These are phyloP conservation scores for Ariopsis seemanni DNA, from an alignment of 2,113 vertebrate genomes.

Conservation along the genomic window DNA sequence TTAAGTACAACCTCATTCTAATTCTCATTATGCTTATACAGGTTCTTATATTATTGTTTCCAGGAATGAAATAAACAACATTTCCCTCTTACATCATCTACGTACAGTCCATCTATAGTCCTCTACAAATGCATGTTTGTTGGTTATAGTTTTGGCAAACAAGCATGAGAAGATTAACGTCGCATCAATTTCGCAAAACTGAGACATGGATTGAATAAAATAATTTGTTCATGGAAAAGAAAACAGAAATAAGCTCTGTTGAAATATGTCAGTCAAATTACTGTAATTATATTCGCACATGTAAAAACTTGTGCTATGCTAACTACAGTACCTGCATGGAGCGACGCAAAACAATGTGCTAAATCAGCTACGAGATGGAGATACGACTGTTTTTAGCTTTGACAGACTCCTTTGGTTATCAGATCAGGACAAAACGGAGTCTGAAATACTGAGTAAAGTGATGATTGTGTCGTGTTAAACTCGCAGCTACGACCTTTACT, in stretches of 20 bases:
- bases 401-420: not conserved
- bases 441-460: not conserved
- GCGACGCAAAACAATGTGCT: not conserved
- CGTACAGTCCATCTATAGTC: not conserved
- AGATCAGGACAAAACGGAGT: not conserved
- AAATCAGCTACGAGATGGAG: not conserved
- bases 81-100: not conserved
- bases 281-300: not conserved
- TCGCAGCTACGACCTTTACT: not conserved
- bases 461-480: not conserved
- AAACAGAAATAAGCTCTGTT: not conserved
- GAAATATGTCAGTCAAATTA: not conserved
- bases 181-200: not conserved
- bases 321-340: not conserved
- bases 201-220: not conserved
- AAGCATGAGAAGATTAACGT: not conserved
- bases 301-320: not conserved
- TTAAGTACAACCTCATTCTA: not conserved
- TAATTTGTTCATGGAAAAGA: not conserved
- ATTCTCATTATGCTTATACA: not conserved
- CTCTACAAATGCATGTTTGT: not conserved
- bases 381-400: not conserved
- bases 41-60: not conserved
- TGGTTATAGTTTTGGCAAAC: not conserved
- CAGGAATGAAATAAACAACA: not conserved